Base-by-base conservation (phyloP, 2,888 invertebrate species). In the Temnothorax unifasciatus region DNA sequence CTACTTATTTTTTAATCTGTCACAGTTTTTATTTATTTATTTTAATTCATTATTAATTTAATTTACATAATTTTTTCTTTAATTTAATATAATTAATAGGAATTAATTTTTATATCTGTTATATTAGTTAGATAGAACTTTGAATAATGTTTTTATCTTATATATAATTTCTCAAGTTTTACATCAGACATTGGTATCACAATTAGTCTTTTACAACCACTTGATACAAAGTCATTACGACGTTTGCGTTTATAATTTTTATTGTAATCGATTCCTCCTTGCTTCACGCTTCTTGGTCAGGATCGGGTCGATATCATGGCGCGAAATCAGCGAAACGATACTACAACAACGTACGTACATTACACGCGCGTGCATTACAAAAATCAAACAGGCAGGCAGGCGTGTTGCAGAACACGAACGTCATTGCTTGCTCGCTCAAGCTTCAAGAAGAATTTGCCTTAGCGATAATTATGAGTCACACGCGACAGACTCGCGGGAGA, bases 401-500 rank as follows among this genome's bases (percentile, higher is more conserved):
- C 34, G 38, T 57, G 44, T 71, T 59, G 76, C 44, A 77, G 50
- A 64, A 18, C 29, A 38, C 52, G 73, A 41, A 81, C 59, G 84
- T 83, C 66, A 66, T 68, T 84, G 84, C 74, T 21, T 75, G 83
- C 61, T 66, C 44, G 75, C 29, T 84, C 68, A 54, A 44, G 52
- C 59, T 29, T 50, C 68, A 59, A 75, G 34, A 84, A 84, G 61
- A 83, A 82, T 74, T 84, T 52, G 21, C 52, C 86, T 69, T n/a
- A 52, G 54, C 63, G 86, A 86, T 87, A 90, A 90, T 90, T 90
- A 88, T 89, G 90, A 88, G 76, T 91, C 89, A 88, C 68, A 69
- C 86, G 88, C 86, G 82, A 86, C 57, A 71, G 44, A 76, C 44
- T 34, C 47, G 44, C 18, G 47, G 18, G 64, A 57, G 86, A 90